These are phyloP conservation scores for Albula goreensis DNA, from an alignment of 2,113 vertebrate species.

Conservation along the genomic window DNA sequence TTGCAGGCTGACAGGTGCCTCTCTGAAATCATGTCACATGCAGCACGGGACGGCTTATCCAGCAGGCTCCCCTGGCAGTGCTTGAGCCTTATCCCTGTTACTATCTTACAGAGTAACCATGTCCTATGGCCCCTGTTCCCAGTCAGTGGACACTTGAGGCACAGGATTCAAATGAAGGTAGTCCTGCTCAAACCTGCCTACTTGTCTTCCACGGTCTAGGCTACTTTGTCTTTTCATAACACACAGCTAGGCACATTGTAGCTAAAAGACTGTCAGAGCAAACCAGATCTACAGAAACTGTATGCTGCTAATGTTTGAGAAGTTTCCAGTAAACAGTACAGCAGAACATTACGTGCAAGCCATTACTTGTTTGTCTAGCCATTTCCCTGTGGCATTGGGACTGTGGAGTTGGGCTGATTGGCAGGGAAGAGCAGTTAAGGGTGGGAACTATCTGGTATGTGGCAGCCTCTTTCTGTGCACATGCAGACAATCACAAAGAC, in stretches of 20 bases:
- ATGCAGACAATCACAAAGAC: slow-evolving; percentile 28
- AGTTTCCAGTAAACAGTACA: background rate
- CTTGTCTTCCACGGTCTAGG: no score
- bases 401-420: background rate
- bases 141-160: background rate
- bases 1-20: slow-evolving; percentile 29
- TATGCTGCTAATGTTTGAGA: background rate
- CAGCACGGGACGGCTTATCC: slow-evolving; percentile 5
- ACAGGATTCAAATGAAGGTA: background rate
- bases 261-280: background rate
- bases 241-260: no score
- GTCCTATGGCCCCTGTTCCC: background rate
- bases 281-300: background rate
- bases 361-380: background rate
- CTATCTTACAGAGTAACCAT: background rate
- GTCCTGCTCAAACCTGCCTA: no score
- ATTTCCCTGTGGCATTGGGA: background rate
- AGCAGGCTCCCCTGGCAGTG: background rate
- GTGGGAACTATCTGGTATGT: slow-evolving; percentile 2
- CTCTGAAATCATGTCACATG: slow-evolving; percentile 21
- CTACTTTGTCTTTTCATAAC: no score
- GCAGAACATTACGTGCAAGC: background rate
- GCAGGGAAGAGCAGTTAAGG: background rate
- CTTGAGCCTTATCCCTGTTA: background rate
- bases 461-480: background rate